phyloP scores from a whole-genome alignment of 1,140 invertebrate genomes.

The Drosophila lacteicornis region DNA sequence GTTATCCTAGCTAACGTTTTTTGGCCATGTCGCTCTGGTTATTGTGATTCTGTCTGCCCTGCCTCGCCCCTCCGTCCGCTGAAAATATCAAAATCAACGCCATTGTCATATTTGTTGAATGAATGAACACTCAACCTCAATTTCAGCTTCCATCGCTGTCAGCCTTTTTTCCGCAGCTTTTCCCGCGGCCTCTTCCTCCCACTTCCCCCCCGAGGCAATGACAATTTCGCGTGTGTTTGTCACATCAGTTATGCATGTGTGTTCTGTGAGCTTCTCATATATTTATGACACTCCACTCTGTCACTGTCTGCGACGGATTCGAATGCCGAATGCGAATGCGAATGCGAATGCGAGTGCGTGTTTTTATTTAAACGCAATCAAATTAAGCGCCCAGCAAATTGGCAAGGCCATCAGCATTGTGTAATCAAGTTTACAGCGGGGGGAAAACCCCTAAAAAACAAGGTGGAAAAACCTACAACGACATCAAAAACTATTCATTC shows the following conservation, averaged over 20 bases:
- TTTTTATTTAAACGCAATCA: constrained; percentile 82
- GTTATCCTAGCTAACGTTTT: constrained; percentile 43
- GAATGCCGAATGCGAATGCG: constrained; percentile 33
- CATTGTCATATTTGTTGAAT: constrained; percentile 71
- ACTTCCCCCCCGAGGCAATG: constrained; percentile 49
- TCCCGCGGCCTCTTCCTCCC: constrained; percentile 5
- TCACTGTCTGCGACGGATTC: constrained; percentile 57
- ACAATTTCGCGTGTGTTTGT: constrained; percentile 82
- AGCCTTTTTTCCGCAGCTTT: constrained; percentile 27
- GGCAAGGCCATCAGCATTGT: constrained; percentile 68
- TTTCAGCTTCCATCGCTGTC: constrained; percentile 62
- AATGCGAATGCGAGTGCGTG: constrained; percentile 48
- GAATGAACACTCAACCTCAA: constrained; percentile 78
- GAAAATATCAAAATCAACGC: constrained; percentile 72
- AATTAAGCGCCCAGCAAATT: constrained; percentile 77
- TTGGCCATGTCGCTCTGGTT: constrained; percentile 57
- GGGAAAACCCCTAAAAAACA: background rate
- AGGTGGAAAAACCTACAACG: constrained; percentile 41
- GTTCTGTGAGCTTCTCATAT: constrained; percentile 41
- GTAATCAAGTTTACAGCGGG: constrained; percentile 65
- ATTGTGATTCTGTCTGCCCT: constrained; percentile 59
- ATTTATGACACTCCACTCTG: constrained; percentile 77
- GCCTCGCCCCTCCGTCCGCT: background rate
- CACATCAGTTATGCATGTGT: constrained; percentile 78
- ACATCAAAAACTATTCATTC: constrained; percentile 28